Evolutionary conservation across 2,113 vertebrate genomes (phyloP).

Genomic region (Rhizomys pruinosus): DNA sequence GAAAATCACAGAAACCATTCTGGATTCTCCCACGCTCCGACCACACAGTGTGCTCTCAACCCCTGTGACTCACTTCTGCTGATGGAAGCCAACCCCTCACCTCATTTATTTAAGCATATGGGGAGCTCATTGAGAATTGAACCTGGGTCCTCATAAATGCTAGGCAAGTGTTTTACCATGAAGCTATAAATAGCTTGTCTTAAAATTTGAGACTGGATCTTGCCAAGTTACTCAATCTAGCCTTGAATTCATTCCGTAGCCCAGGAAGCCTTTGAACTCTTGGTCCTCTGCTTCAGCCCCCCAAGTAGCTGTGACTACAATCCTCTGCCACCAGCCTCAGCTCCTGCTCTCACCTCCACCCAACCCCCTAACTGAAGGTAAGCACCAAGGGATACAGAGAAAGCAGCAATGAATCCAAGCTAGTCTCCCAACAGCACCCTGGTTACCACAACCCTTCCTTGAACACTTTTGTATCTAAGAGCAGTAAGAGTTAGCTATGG

Average conservation of each 20-base stretch:
- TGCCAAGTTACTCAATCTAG: background rate
- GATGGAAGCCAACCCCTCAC: background rate
- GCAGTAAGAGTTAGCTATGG: background rate
- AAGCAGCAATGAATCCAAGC: background rate
- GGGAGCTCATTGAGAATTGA: background rate
- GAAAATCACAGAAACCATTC: conserved; percentile 47
- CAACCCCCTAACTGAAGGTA: background rate
- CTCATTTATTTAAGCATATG: background rate
- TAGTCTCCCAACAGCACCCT: background rate
- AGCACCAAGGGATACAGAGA: background rate
- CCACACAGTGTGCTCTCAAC: background rate
- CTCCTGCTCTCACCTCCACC: background rate
- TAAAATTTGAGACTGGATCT: background rate
- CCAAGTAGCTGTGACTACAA: background rate
- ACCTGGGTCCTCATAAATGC: background rate
- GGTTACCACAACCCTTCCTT: background rate
- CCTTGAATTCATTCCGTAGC: background rate
- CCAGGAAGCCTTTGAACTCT: background rate
- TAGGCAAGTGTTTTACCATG: background rate
- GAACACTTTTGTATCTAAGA: background rate
- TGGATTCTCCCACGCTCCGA: conserved; percentile 16
- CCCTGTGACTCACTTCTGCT: background rate
- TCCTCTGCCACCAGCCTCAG: background rate
- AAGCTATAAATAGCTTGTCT: no score
- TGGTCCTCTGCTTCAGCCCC: background rate